Evolutionary conservation across 2,113 vertebrate genomes (phyloP).

Genomic region (Apteryx mantelli): DNA sequence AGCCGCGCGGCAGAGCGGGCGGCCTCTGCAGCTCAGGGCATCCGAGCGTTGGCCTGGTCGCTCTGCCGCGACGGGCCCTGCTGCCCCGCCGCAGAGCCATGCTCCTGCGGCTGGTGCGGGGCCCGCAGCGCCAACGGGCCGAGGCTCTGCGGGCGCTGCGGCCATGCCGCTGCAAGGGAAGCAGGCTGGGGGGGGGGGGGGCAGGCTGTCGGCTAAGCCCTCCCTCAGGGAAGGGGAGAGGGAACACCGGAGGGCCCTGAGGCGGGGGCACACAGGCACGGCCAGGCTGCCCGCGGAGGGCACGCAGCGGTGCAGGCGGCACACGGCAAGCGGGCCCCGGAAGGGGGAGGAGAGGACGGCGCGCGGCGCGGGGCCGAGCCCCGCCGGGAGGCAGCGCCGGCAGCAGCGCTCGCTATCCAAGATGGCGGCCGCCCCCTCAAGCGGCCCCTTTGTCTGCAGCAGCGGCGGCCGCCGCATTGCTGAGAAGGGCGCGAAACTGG

Average conservation of each 20-base stretch:
- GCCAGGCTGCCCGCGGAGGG: not conserved
- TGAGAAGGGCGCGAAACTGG: constrained; percentile 60
- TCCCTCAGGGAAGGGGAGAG: not conserved
- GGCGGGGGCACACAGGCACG: not conserved
- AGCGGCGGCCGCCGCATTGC: constrained; percentile 48
- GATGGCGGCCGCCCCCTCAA: constrained; percentile 37
- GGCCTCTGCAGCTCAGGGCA: no score
- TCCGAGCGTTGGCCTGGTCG: no score
- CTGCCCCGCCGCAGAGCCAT: not conserved
- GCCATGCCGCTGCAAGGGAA: no score
- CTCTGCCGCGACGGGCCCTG: no score
- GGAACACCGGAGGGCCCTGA: no score
- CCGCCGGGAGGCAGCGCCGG: not conserved
- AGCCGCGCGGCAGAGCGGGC: no score
- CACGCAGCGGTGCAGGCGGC: not conserved
- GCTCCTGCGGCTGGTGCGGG: no score
- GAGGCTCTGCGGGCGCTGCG: not conserved
- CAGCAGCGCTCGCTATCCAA: not conserved
- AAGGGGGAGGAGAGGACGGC: no score
- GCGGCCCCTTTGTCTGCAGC: constrained; percentile 42
- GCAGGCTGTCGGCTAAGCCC: not conserved
- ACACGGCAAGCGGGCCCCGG: no score
- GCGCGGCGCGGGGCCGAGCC: no score
- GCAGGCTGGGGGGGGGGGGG: not conserved
- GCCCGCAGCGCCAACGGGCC: not conserved